These are phyloP conservation scores for Pelochelys cantorii DNA, from an alignment of 2,797 vertebrate species.

Conservation along the genomic window DNA sequence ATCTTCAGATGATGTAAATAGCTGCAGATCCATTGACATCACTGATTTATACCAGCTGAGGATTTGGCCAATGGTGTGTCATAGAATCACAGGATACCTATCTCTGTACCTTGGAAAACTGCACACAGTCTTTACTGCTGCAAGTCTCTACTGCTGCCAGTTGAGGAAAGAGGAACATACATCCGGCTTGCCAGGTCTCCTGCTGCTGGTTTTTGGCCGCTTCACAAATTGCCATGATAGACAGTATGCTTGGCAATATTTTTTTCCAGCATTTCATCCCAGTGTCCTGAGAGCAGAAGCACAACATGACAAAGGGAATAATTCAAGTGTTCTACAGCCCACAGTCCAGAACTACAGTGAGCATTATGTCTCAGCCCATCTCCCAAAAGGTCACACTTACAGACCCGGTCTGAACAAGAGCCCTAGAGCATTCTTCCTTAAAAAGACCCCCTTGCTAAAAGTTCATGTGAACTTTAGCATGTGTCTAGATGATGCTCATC, in stretches of 20 bases:
- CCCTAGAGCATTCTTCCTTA: neutral
- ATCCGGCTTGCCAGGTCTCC: neutral
- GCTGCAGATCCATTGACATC: neutral
- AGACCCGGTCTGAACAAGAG: neutral
- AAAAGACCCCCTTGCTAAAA: neutral
- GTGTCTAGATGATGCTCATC: neutral
- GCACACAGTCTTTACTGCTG: neutral
- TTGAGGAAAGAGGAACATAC: neutral
- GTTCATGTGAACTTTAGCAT: rapidly evolving
- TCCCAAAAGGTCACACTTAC: neutral
- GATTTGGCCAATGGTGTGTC: neutral
- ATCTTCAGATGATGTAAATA: neutral
- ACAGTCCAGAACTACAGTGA: neutral
- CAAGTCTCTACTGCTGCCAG: neutral
- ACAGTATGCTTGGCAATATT: neutral
- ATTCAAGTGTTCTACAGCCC: neutral
- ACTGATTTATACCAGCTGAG: neutral
- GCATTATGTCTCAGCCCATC: neutral
- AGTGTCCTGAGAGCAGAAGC: constrained; percentile 10
- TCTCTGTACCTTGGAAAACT: neutral
- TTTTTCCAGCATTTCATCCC: constrained; percentile 21
- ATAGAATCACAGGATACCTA: neutral
- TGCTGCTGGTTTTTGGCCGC: neutral
- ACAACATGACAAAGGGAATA: neutral
- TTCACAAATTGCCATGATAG: neutral